Evolutionary conservation across 2,797 vertebrate species (phyloP), one percentile per base, ranked within the genome.

Genomic region (Pagetopsis macropterus): DNA sequence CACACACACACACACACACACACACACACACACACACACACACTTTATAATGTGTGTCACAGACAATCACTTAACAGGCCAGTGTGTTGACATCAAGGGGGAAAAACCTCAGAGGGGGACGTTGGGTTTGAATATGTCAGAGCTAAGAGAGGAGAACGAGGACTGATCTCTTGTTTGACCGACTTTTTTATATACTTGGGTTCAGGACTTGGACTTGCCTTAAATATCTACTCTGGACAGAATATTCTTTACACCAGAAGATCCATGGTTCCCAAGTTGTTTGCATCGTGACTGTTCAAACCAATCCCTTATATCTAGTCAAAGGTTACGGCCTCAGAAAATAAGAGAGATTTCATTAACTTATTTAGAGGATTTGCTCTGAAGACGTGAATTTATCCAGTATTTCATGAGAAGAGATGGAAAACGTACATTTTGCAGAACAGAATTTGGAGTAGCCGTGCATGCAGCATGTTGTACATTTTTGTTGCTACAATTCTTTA

Each of bases 51-150:
- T 27, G 23, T 27, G 23, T 27, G 23, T 27, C 23, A 27, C 23
- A 70, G 60, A 55, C 71, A 65, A 44, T 79, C 71, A 74, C 65
- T 70, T 65, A 65, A 56, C 55, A 55, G 49, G 60, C 70, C 14
- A 40, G 70, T 55, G 59, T 49, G 65, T 49, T 69, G 59, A 64
- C 21, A 59, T 74, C 65, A 70, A 65, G 54, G 11, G 46, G 58
- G 68, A 61, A 21, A 43, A 33, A 46, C 19, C 19, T 31, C 31
- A 59, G 74, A 10, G 14, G 55, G 56, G 57, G 45, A 62, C 46
- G 41, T 72, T 70, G 64, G 44, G 21, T 67, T 13, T 50, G 44
- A 46, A 41, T 52, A 72, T 62, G 63, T 67, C 63, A 62, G 46
- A 27, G 41, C 16, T 62, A 51, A 62, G 13, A 37, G 33, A 37